These are phyloP conservation scores for Leptinotarsa texana DNA, from an alignment of 1,140 invertebrate genomes.

Conservation along the genomic window DNA sequence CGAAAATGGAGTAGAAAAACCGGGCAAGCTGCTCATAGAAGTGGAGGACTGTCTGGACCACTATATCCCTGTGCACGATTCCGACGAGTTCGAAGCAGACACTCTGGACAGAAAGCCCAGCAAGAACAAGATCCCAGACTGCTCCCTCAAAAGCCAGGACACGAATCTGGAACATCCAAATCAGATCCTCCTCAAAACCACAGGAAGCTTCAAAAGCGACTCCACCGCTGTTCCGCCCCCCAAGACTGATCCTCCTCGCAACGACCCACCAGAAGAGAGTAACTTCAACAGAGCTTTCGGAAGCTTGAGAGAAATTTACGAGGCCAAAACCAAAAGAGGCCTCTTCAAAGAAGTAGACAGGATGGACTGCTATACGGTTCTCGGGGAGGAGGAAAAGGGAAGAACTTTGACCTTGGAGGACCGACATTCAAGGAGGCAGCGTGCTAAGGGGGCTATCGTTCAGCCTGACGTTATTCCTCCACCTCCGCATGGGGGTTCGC, in stretches of 20 bases:
- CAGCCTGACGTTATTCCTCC: conserved; percentile 62
- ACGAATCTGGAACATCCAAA: conserved; percentile 61
- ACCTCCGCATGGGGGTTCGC: conserved; percentile 57
- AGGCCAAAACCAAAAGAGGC: conserved; percentile 58
- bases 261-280: conserved; percentile 10
- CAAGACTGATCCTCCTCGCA: neutral
- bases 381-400: conserved; percentile 51
- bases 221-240: conserved; percentile 17
- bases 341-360: conserved; percentile 49
- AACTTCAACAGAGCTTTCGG: conserved; percentile 61
- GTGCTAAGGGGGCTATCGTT: conserved; percentile 57
- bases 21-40: conserved; percentile 76
- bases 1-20: conserved; percentile 63
- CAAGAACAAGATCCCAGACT: conserved; percentile 52
- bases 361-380: conserved; percentile 45
- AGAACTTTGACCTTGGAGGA: conserved; percentile 66
- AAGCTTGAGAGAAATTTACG: conserved; percentile 74
- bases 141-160: conserved; percentile 50
- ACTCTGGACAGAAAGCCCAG: conserved; percentile 82
- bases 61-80: conserved; percentile 70
- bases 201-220: conserved; percentile 66
- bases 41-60: conserved; percentile 74
- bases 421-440: conserved; percentile 70
- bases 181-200: conserved; percentile 62
- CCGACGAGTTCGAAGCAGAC: conserved; percentile 80